phyloP scores from a whole-genome alignment of 1,140 invertebrate genomes.

The Caenorhabditis latens region DNA sequence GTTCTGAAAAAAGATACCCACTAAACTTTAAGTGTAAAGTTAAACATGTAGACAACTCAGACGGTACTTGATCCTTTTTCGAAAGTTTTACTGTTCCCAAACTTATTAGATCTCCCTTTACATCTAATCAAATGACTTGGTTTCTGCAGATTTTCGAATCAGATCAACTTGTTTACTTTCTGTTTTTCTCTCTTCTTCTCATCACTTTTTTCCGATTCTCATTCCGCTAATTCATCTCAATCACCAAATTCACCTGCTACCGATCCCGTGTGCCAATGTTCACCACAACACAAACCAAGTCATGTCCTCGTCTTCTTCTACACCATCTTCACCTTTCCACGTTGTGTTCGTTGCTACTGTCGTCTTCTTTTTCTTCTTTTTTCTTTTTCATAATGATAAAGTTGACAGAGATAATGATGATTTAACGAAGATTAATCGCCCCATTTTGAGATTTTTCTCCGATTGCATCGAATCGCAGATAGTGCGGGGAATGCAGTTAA shows the following conservation, averaged over 20 bases:
- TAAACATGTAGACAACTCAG: too few species aligned
- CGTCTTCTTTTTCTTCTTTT: neutral
- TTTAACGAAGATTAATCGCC: constrained; percentile 39
- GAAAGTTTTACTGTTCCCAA: too few species aligned
- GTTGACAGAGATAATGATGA: constrained; percentile 27
- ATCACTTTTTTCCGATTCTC: neutral
- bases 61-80: too few species aligned
- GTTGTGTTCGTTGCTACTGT: neutral
- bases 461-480: neutral
- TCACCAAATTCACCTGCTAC: neutral
- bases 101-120: too few species aligned
- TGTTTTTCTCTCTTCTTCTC: neutral
- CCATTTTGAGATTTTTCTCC: neutral
- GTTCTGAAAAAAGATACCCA: too few species aligned
- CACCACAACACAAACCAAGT: constrained; percentile 4
- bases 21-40: too few species aligned
- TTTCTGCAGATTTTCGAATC: too few species aligned
- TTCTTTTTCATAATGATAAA: constrained; percentile 7
- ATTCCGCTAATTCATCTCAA: neutral
- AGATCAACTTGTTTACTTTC: too few species aligned
- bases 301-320: neutral
- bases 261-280: neutral
- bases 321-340: neutral
- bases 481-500: constrained; percentile 4
- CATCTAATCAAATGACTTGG: too few species aligned